Evolutionary conservation across 2,888 invertebrate species (phyloP).

Genomic region (Cactoblastis cactorum): DNA sequence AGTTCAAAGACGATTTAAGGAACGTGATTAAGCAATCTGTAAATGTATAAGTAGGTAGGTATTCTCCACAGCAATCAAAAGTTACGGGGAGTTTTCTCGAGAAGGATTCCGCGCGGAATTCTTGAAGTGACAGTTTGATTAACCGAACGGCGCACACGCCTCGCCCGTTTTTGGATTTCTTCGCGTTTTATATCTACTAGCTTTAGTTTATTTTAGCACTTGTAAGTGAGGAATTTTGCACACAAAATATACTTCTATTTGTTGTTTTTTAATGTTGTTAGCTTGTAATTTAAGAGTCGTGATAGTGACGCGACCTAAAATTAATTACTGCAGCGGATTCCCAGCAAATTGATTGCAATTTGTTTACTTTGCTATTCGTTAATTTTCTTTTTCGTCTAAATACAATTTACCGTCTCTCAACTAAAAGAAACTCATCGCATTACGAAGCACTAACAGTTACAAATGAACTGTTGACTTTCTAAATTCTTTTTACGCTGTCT

Average conservation of each 20-base stretch:
- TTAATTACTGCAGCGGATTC: constrained; percentile 39
- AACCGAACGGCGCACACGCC: constrained; percentile 75
- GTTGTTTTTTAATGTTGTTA: neutral
- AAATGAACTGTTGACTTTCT: constrained; percentile 56
- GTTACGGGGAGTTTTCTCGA: constrained; percentile 72
- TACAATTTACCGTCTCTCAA: constrained; percentile 55
- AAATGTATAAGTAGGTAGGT: constrained; percentile 64
- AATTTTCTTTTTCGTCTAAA: constrained; percentile 53
- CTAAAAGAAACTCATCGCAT: constrained; percentile 60
- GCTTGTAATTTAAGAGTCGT: constrained; percentile 6
- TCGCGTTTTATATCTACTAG: constrained; percentile 59
- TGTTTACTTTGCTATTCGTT: constrained; percentile 47
- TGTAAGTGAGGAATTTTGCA: neutral
- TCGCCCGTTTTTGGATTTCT: constrained; percentile 61
- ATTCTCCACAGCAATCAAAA: constrained; percentile 73
- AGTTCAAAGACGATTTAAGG: constrained; percentile 38
- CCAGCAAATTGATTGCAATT: constrained; percentile 57
- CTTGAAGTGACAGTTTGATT: constrained; percentile 80
- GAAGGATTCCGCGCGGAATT: constrained; percentile 74
- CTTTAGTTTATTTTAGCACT: constrained; percentile 12
- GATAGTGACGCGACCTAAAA: constrained; percentile 23
- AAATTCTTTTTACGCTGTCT: constrained; percentile 51
- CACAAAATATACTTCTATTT: constrained; percentile 1
- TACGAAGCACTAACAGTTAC: constrained; percentile 56
- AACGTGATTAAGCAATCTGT: constrained; percentile 68